A percentile compares a stretch with the other conserved stretches of the same genome.
Evolutionary conservation across 64 coral and sea anemone species (phyloP).

Genomic region (Porites australiensis): DNA sequence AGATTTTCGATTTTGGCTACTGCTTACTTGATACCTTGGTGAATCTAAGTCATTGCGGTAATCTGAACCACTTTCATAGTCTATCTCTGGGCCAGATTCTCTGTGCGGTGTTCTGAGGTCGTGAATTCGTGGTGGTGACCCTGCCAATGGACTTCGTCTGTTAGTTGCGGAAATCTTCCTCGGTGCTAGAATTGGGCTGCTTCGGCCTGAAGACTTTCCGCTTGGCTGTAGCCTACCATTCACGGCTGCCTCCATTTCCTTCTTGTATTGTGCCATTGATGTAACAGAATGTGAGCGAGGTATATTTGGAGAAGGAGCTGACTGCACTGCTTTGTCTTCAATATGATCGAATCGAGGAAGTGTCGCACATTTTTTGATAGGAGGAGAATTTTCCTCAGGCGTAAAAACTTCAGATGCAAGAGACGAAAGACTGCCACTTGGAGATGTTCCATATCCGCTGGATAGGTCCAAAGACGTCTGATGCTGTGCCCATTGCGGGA

Average conservation of each 20-base stretch:
- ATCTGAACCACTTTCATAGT: not conserved
- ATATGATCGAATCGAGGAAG: not conserved
- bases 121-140: not conserved
- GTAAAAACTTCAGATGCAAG: slow-evolving; percentile 27
- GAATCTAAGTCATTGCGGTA: not conserved
- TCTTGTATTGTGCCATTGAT: slow-evolving; percentile 31
- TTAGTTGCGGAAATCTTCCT: slow-evolving; percentile 32
- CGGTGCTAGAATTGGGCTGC: slow-evolving; percentile 1
- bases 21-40: not conserved
- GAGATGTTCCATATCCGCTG: slow-evolving; percentile 33
- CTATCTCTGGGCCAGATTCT: not conserved
- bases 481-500: not conserved
- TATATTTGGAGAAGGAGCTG: not conserved
- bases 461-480: not conserved
- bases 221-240: not conserved
- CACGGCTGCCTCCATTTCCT: not conserved
- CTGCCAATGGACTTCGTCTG: slow-evolving; percentile 21
- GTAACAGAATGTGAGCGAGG: slow-evolving; percentile 10
- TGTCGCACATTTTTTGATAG: slow-evolving; percentile 20
- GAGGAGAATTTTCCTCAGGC: not conserved
- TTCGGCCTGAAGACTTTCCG: not conserved
- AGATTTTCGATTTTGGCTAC: slow-evolving; percentile 2
- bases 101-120: not conserved
- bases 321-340: not conserved
- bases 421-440: slow-evolving; percentile 21